Percentiles rank a stretch among this genome's conserved stretches.
Evolutionary conservation across 1,140 invertebrate species (phyloP).

Genomic region (Drosophila saltans): DNA sequence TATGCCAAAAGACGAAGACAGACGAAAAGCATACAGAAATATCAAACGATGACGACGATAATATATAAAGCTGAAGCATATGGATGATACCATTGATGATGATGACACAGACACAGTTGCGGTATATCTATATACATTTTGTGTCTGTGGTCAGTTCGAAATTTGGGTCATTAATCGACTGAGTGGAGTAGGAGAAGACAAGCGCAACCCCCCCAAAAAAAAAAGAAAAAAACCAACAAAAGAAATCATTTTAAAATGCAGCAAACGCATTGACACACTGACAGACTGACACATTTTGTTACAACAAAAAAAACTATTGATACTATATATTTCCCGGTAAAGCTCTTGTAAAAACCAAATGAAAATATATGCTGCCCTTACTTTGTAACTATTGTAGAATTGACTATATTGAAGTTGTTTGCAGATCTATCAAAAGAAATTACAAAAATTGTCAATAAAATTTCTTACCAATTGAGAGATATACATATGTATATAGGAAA

Average conservation of each 20-base stretch:
- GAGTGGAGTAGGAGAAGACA: constrained; percentile 38
- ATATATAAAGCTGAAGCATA: background rate
- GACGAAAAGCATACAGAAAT: background rate
- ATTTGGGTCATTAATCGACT: constrained; percentile 76
- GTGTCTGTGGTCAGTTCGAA: constrained; percentile 73
- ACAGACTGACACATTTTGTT: constrained; percentile 10
- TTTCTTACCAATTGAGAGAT: no score
- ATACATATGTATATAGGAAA: no score
- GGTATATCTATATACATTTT: background rate
- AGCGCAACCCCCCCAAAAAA: background rate
- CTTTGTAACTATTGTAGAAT: no score
- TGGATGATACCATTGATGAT: constrained; percentile 24
- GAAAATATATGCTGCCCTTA: background rate
- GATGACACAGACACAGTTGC: constrained; percentile 45
- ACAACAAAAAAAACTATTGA: background rate
- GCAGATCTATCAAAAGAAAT: no score
- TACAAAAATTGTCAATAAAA: no score
- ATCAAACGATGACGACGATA: constrained; percentile 3
- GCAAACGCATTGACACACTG: constrained; percentile 7
- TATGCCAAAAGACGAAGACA: constrained; percentile 49
- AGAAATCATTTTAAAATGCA: constrained; percentile 9
- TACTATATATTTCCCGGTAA: constrained; percentile 1
- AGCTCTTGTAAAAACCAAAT: no score
- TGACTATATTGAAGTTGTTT: no score
- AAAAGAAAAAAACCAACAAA: background rate